Percentiles rank a stretch among this genome's conserved stretches.
Evolutionary conservation across 2,888 invertebrate species (phyloP).

Genomic region (Cecidostiba fungosa): DNA sequence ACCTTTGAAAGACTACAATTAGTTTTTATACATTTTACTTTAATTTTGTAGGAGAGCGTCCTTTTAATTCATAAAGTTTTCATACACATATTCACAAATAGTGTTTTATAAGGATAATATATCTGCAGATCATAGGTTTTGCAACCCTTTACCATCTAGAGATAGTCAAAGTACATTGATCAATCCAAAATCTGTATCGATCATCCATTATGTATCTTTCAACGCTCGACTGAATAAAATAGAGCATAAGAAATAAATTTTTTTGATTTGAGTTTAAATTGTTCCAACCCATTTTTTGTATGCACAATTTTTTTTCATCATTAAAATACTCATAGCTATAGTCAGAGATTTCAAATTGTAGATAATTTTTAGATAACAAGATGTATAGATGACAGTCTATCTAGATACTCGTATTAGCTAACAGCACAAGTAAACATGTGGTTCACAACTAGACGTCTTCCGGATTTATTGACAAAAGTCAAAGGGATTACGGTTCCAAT

Average conservation of each 20-base stretch:
- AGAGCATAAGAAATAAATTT: slow-evolving; percentile 58
- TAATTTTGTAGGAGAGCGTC: slow-evolving; percentile 60
- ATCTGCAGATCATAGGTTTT: slow-evolving; percentile 62
- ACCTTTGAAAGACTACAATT: slow-evolving; percentile 60
- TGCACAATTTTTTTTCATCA: not conserved
- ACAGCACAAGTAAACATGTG: slow-evolving; percentile 33
- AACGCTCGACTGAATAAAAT: slow-evolving; percentile 65
- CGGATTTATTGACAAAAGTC: slow-evolving; percentile 7
- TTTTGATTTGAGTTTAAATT: slow-evolving; percentile 34
- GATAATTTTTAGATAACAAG: not conserved
- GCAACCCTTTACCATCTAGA: slow-evolving; percentile 61
- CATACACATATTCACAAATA: slow-evolving; percentile 61
- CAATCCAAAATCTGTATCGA: slow-evolving; percentile 61
- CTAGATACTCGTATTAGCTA: slow-evolving; percentile 7
- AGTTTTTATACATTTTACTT: slow-evolving; percentile 64
- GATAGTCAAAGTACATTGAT: slow-evolving; percentile 55
- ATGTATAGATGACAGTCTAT: slow-evolving; percentile 16
- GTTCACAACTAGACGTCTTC: slow-evolving; percentile 12
- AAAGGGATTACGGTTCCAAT: not conserved
- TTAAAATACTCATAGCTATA: not conserved
- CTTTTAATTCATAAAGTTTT: slow-evolving; percentile 61
- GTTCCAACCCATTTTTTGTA: slow-evolving; percentile 4
- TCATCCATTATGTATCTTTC: slow-evolving; percentile 63
- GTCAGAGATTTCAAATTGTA: not conserved
- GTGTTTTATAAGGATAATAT: slow-evolving; percentile 63